Percentiles rank a stretch among this genome's conserved stretches.
These are phyloP conservation scores for Megaustenia siamemsis DNA, from an alignment of 2,888 invertebrate species.

Conservation along the genomic window DNA sequence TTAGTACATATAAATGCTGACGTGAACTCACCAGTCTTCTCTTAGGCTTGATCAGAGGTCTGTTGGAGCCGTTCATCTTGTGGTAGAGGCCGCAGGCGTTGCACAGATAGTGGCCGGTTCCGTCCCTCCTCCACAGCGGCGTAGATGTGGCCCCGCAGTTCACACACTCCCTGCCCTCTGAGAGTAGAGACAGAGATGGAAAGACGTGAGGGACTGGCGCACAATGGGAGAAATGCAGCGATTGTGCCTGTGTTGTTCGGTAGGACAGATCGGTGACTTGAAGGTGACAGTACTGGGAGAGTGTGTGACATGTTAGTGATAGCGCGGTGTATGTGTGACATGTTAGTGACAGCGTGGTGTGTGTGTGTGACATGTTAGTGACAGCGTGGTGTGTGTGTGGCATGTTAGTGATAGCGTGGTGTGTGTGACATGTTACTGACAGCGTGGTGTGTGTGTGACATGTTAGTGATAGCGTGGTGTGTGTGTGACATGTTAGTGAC, in stretches of 20 bases:
- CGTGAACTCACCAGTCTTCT: conserved; percentile 99
- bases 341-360: no score
- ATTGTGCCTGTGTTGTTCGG: no score
- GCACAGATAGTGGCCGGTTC: conserved; percentile 98
- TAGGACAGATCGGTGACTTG: not conserved
- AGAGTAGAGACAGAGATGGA: not conserved
- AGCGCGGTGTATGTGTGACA: not conserved
- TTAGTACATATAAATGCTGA: no score
- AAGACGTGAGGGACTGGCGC: no score
- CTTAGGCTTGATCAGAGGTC: conserved; percentile 98
- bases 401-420: no score
- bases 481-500: not conserved
- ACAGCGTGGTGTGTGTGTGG: no score
- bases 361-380: no score
- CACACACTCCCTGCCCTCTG: conserved; percentile 96
- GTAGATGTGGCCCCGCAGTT: conserved; percentile 98
- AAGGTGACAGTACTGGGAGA: no score
- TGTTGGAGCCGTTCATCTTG: conserved; percentile 99
- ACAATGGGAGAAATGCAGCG: no score
- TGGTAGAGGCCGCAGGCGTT: conserved; percentile 99
- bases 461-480: no score
- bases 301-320: no score
- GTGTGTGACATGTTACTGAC: not conserved
- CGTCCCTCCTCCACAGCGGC: conserved; percentile 97
- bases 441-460: not conserved